Conservation (phyloP, 2,113 vertebrate genomes). For the Bubo bubo region DNA sequence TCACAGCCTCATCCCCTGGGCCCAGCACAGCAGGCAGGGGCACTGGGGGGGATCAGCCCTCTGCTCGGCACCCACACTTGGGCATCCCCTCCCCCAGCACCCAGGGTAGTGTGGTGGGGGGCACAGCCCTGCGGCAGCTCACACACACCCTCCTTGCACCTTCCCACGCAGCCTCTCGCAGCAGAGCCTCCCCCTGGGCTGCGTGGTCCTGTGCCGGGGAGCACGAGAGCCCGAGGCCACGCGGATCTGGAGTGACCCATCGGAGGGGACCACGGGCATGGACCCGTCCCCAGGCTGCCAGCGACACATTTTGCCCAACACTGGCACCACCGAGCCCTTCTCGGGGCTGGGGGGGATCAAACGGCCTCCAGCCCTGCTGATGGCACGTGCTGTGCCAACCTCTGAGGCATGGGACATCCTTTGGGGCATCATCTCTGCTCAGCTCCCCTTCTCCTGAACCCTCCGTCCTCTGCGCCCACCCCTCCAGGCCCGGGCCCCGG, state of each 20-base stretch:
- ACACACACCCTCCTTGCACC: background rate
- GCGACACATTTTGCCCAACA: background rate
- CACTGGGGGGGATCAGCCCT: background rate
- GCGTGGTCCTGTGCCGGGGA: background rate
- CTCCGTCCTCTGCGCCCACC: background rate
- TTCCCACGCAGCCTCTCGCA: background rate
- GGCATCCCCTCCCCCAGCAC: background rate
- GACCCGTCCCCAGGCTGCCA: background rate
- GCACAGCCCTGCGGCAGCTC: background rate
- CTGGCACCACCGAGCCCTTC: background rate
- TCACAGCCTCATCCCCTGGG: background rate
- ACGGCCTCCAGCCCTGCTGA: background rate
- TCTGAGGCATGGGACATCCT: background rate
- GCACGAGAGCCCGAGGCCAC: background rate
- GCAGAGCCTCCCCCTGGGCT: background rate
- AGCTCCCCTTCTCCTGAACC: background rate
- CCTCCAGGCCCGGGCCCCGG: background rate
- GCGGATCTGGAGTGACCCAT: background rate
- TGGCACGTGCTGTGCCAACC: background rate
- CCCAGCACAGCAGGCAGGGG: background rate
- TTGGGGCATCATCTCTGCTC: background rate
- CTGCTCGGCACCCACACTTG: rapidly evolving
- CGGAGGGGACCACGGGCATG: rapidly evolving
- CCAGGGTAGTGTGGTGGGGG: background rate
- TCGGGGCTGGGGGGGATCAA: background rate